These are phyloP conservation scores for Diplodus sargus DNA, from an alignment of 2,797 vertebrate genomes.

Conservation along the genomic window DNA sequence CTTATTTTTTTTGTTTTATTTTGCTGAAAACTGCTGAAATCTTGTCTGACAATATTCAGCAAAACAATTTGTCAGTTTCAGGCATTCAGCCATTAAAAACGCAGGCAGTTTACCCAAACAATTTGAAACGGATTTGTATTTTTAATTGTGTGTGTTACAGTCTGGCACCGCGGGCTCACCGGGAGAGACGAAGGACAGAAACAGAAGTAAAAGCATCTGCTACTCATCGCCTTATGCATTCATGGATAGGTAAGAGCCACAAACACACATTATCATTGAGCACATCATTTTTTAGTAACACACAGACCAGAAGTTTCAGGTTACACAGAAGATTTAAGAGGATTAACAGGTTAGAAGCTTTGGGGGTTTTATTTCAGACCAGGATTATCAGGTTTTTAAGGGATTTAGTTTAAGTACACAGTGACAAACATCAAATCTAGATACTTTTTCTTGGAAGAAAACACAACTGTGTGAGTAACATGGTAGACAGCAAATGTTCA, in stretches of 20 bases:
- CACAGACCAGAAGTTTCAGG: neutral
- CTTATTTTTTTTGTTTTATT: neutral
- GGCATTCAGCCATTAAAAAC: neutral
- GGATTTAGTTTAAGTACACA: slow-evolving; percentile 10
- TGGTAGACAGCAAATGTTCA: slow-evolving; percentile 21
- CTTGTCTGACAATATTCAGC: slow-evolving; percentile 1
- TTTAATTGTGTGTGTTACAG: slow-evolving; percentile 79
- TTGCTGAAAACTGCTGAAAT: neutral
- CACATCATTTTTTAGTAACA: neutral
- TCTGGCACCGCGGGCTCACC: slow-evolving; percentile 82
- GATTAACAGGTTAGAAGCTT: neutral
- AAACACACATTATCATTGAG: neutral
- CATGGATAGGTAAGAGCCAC: slow-evolving; percentile 88
- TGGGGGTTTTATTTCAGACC: slow-evolving; percentile 4
- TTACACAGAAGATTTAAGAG: neutral
- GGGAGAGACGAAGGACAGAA: slow-evolving; percentile 79
- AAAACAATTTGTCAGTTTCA: neutral
- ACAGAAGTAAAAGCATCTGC: slow-evolving; percentile 87
- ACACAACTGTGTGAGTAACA: slow-evolving; percentile 2
- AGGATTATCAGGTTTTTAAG: slow-evolving; percentile 23
- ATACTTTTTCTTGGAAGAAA: neutral
- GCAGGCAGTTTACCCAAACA: neutral
- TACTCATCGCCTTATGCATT: slow-evolving; percentile 80
- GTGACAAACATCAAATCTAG: neutral
- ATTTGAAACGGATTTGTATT: neutral